Evolutionary conservation across 2,797 vertebrate species (phyloP).

Genomic region (Hypotaenidia philippensis): DNA sequence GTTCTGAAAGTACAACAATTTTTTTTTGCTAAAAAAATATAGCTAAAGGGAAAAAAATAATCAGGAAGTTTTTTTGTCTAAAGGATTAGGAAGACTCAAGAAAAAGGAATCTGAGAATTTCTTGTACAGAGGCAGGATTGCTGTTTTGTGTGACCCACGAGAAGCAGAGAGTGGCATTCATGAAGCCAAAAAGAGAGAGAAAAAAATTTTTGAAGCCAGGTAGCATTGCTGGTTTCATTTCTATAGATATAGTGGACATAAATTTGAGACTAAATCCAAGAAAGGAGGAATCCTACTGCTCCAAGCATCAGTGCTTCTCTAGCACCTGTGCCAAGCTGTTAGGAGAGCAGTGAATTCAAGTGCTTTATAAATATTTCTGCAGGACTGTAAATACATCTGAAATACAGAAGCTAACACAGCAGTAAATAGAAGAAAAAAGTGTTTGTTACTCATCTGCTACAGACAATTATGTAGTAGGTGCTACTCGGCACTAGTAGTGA

Average conservation of each 20-base stretch:
- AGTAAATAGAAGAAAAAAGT: neutral
- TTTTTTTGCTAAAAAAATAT: neutral
- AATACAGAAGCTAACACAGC: neutral
- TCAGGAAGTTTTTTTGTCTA: neutral
- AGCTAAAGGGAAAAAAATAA: neutral
- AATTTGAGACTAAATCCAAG: neutral
- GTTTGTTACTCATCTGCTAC: too few species aligned
- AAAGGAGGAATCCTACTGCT: neutral
- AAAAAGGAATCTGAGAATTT: neutral
- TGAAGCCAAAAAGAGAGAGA: neutral
- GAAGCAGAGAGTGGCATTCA: neutral
- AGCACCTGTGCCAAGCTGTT: neutral
- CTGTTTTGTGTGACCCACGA: neutral
- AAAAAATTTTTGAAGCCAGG: neutral
- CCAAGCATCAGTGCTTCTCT: neutral
- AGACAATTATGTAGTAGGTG: neutral
- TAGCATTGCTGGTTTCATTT: neutral
- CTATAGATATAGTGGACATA: neutral
- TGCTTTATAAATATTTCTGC: constrained; percentile 35
- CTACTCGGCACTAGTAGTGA: neutral
- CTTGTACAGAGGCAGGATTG: neutral
- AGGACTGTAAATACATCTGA: neutral
- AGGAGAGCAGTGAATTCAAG: neutral
- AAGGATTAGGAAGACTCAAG: neutral
- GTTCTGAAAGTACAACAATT: neutral